These are phyloP conservation scores for Poecilia wingei DNA, from an alignment of 2,797 vertebrate genomes.

Conservation along the genomic window DNA sequence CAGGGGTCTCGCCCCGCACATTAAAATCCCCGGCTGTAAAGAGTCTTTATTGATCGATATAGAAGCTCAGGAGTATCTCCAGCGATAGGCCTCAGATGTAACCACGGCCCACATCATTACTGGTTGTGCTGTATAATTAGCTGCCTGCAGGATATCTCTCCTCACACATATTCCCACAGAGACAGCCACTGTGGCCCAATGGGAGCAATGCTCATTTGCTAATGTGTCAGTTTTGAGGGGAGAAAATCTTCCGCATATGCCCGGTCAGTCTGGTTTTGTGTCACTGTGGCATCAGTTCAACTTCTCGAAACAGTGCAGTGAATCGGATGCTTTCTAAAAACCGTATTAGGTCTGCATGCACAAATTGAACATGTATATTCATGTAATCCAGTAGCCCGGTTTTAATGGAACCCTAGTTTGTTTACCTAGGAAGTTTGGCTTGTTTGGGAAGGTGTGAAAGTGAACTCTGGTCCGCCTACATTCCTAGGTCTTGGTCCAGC, in stretches of 20 bases:
- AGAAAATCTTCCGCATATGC: conserved; percentile 1
- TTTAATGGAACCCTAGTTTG: not conserved
- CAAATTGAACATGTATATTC: not conserved
- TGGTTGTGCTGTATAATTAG: conserved; percentile 53
- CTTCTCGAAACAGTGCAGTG: not conserved
- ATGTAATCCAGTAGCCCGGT: too few relatives aligned
- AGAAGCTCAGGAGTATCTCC: not conserved
- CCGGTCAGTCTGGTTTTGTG: conserved; percentile 5
- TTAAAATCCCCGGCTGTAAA: not conserved
- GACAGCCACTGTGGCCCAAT: conserved; percentile 4
- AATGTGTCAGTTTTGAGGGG: conserved; percentile 1
- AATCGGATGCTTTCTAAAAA: not conserved
- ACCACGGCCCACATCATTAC: conserved; percentile 32
- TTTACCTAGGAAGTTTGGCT: not conserved
- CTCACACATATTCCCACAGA: conserved; percentile 10
- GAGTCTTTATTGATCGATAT: not conserved
- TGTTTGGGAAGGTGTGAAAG: too few relatives aligned
- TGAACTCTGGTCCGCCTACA: too few relatives aligned
- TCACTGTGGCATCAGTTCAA: conserved; percentile 1
- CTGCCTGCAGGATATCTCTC: conserved; percentile 25
- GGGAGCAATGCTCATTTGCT: conserved; percentile 39
- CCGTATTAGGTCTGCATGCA: too few relatives aligned
- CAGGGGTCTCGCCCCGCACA: not conserved
- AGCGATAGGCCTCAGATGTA: conserved; percentile 4
- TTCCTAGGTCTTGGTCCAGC: not conserved